phyloP scores from a whole-genome alignment of 2,888 invertebrate genomes.

The Scaptomyza parva region DNA sequence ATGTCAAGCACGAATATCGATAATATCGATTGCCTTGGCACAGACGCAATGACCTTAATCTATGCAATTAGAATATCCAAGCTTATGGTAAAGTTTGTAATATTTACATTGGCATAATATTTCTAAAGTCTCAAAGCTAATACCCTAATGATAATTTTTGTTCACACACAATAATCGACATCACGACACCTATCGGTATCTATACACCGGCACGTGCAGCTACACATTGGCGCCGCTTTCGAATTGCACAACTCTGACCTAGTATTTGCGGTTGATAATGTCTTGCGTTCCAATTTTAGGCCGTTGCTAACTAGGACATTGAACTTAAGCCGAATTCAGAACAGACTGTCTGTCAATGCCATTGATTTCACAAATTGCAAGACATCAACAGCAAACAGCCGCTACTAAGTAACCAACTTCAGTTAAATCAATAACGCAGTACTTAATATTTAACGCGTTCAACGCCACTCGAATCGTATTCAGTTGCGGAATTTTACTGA shows the following conservation, averaged over 20 bases:
- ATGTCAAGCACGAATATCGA: constrained; percentile 9
- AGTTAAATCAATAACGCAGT: constrained; percentile 70
- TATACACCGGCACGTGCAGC: neutral
- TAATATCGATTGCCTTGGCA: constrained; percentile 16
- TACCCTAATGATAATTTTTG: neutral
- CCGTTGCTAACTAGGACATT: constrained; percentile 35
- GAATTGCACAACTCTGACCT: neutral
- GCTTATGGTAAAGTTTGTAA: neutral
- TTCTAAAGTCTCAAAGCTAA: neutral
- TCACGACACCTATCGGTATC: constrained; percentile 2
- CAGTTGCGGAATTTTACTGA: constrained; percentile 26
- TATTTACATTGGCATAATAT: neutral
- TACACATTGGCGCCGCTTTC: constrained; percentile 3
- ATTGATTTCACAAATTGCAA: constrained; percentile 64
- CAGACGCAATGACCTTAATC: neutral
- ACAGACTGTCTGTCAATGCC: constrained; percentile 22
- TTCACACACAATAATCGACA: neutral
- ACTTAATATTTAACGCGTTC: neutral
- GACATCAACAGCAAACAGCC: constrained; percentile 26
- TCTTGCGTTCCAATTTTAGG: constrained; percentile 19
- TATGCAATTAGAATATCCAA: no score
- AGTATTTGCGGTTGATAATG: neutral
- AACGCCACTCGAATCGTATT: neutral
- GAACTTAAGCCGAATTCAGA: constrained; percentile 39
- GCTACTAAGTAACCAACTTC: constrained; percentile 51